Base-by-base conservation (phyloP, 2,888 invertebrate species). In the Drosophila emarginata region DNA sequence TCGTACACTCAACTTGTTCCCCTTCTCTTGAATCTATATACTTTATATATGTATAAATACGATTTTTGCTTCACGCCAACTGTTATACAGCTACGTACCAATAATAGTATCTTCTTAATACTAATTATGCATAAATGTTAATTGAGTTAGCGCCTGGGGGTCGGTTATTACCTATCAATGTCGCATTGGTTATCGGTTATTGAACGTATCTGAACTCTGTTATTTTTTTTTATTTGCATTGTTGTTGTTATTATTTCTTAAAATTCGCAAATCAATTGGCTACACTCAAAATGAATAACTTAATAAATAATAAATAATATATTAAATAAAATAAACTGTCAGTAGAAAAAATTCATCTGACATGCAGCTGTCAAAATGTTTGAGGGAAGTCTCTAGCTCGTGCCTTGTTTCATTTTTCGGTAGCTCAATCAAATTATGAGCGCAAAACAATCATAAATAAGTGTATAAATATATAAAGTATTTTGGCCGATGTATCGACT, bases 301-400 rank as follows among this genome's bases (percentile, higher is more conserved):
- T 68, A 61, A 84, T 73, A 87, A 80, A 72, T 83, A 66, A 81
- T 69, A 67, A 80, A 72, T 83, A 66, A 81, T 69, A 67, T 78
- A 78, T 84, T 71, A 76, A 80, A 76, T 67, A 69, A 54, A 64
- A 57, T 56, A 80, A 76, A 63, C 72, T 78, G 67, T 59, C 67
- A 57, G 59, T 74, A 70, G 76, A 26, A 54, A 15, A 66, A 36
- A 53, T 54, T 18, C 54, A 54, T 54, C 32, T 62, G 71, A 68
- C 67, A 63, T 39, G 73, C 65, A 68, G 75, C 75, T 72, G 74
- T 61, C 74, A 72, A 39, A 72, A 72, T 28, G 45, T 36, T 23
- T 50, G 61, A 52, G 59, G 28, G 28, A 52, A 32, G 18, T 23
- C 39, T 23, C 45, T 14, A 67, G 54, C 58, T 74, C 51, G 73